phyloP scores from a whole-genome alignment of 2,113 vertebrate species.

The Plecturocebus donacophilus region DNA sequence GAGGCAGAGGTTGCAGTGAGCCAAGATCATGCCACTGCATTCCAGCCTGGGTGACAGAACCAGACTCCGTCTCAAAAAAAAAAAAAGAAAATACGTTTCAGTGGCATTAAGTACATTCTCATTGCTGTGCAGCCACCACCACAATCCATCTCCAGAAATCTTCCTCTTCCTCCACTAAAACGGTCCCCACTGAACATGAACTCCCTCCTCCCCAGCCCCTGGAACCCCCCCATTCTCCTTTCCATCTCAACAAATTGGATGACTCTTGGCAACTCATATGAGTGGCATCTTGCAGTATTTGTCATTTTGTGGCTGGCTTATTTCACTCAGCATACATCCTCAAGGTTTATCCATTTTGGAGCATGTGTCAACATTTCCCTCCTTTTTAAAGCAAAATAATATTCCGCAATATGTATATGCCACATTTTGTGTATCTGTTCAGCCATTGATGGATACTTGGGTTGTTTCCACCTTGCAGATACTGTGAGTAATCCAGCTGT shows the following conservation, averaged over 20 bases:
- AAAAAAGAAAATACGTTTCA: no score
- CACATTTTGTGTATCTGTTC: background rate
- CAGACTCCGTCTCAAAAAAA: no score
- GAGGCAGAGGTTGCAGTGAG: no score
- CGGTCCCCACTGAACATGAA: background rate
- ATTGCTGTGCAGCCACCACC: rapidly evolving
- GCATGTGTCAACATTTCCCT: background rate
- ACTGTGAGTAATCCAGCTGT: background rate
- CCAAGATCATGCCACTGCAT: no score
- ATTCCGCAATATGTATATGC: rapidly evolving
- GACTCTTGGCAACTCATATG: background rate
- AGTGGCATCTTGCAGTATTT: background rate
- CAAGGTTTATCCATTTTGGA: background rate
- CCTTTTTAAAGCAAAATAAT: background rate
- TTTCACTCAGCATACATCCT: background rate
- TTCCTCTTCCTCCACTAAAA: background rate
- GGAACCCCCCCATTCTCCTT: background rate
- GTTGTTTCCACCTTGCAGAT: background rate
- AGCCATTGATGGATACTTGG: background rate
- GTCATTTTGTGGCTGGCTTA: background rate
- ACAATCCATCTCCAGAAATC: background rate
- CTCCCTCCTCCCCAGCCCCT: background rate
- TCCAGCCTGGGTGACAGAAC: no score
- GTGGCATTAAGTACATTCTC: background rate
- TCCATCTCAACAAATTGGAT: background rate